phyloP scores from a whole-genome alignment of 2,113 vertebrate genomes.

The Arothron firmamentum region DNA sequence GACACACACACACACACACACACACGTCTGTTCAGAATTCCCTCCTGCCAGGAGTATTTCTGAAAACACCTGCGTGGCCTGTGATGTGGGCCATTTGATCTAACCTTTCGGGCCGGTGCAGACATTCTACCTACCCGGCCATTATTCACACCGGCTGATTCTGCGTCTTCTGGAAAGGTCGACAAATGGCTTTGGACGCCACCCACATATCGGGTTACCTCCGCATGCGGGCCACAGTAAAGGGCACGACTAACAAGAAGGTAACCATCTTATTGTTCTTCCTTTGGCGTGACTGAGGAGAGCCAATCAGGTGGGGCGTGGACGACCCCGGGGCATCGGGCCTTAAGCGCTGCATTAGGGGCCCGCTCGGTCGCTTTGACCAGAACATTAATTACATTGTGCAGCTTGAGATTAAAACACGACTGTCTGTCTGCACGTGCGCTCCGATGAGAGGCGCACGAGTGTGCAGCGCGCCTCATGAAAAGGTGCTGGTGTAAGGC shows the following conservation, averaged over 20 bases:
- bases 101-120: slow-evolving; percentile 42
- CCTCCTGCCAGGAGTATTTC: slow-evolving; percentile 30
- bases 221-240: slow-evolving; percentile 32
- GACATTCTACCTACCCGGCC: slow-evolving; percentile 18
- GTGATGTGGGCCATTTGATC: slow-evolving; percentile 35
- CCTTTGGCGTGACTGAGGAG: slow-evolving; percentile 27
- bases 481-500: slow-evolving; percentile 51
- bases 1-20: not conserved
- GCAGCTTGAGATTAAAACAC: slow-evolving; percentile 32
- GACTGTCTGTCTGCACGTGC: not conserved
- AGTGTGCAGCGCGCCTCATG: not conserved
- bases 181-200: slow-evolving; percentile 44
- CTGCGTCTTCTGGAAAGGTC: slow-evolving; percentile 54
- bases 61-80: not conserved
- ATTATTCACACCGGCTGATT: slow-evolving; percentile 42
- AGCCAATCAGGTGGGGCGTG: slow-evolving; percentile 32
- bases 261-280: slow-evolving; percentile 15
- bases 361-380: slow-evolving; percentile 59
- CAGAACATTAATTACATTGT: slow-evolving; percentile 68
- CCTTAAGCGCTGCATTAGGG: slow-evolving; percentile 53
- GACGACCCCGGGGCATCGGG: slow-evolving; percentile 29
- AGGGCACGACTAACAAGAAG: slow-evolving; percentile 31
- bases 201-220: slow-evolving; percentile 47
- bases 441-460: no score
- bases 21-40: no score